Base-by-base conservation (phyloP, 2,797 vertebrate genomes). In the Propithecus perrieri region DNA sequence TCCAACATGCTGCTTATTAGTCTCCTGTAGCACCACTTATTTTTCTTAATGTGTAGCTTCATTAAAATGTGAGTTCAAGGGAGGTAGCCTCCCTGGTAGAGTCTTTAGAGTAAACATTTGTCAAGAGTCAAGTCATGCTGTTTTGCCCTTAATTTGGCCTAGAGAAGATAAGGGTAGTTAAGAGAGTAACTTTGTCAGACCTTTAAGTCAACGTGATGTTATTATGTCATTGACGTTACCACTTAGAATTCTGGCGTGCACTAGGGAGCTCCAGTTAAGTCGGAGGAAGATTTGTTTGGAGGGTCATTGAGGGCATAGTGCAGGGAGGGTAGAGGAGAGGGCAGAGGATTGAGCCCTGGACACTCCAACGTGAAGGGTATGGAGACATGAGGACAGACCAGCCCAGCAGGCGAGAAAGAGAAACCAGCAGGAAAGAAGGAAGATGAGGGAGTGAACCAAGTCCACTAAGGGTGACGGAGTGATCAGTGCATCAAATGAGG, bases 181-280 rank as follows among this genome's bases (percentile, higher is more conserved):
- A 30, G 65, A 84, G 53, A 55, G 50, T 24, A 18, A 12, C n/a
- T 38, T 83, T 20, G 30, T 72, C 8, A 3, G 5, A 24, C 4
- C 18, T 50, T 41, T 57, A 24, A 41, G 46, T 48, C 41, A 17
- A 2, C 18, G 43, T 61, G 63, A 22, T 63, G 6, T 38, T 57
- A 1, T n/a, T 59, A 22, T 5, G 3, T 6, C 3, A n/a, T 48
- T n/a, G 33, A 33, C 0, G 0, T 22, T 24, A 38, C 35, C 48
- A 3, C 12, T 33, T 24, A 55, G 11, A 30, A 61, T 80, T 91
- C 43, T 50, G 33, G 26, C 13, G 10, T 12, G 2, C 18, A 69
- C 10, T 5, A 2, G 17, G 18, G 7, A 79, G 43, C 67, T 79
- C 17, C 8, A 38, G 3, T 20, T n/a, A 11, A 41, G 3, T 20